Percentiles rank a stretch among this genome's conserved stretches.
Conservation (phyloP, 2,888 invertebrate genomes). For the Lithosia quadra region DNA sequence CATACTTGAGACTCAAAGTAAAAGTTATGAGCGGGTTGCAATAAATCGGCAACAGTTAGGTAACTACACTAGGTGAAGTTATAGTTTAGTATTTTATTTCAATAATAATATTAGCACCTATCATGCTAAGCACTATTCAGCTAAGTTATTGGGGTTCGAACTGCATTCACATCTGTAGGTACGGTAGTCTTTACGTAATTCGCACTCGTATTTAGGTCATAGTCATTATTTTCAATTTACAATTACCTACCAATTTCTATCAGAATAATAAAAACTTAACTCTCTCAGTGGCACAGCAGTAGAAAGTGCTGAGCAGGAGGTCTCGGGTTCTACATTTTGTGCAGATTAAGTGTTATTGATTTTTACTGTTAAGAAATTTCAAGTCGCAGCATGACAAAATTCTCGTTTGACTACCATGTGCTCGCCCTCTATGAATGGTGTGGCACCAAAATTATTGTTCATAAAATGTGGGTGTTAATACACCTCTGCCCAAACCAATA, state of each 20-base stretch:
- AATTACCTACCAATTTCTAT: too few relatives aligned
- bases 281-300: neutral
- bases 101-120: neutral
- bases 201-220: neutral
- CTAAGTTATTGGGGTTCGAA: neutral
- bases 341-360: too few relatives aligned
- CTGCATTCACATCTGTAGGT: too few relatives aligned
- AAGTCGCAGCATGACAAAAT: too few relatives aligned
- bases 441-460: neutral
- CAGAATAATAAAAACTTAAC: neutral
- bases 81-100: neutral
- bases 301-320: neutral
- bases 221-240: neutral
- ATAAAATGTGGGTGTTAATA: neutral
- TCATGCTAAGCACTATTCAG: neutral
- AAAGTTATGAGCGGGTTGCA: constrained; percentile 30
- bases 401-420: too few relatives aligned
- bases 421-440: too few relatives aligned
- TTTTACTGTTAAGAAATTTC: neutral
- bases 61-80: too few relatives aligned
- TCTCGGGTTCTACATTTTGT: neutral
- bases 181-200: neutral
- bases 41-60: too few relatives aligned
- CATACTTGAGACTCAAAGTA: constrained; percentile 45
- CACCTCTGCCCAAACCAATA: too few relatives aligned